These are phyloP conservation scores for Muntiacus muntjak DNA, from an alignment of 2,113 vertebrate species.

Conservation along the genomic window DNA sequence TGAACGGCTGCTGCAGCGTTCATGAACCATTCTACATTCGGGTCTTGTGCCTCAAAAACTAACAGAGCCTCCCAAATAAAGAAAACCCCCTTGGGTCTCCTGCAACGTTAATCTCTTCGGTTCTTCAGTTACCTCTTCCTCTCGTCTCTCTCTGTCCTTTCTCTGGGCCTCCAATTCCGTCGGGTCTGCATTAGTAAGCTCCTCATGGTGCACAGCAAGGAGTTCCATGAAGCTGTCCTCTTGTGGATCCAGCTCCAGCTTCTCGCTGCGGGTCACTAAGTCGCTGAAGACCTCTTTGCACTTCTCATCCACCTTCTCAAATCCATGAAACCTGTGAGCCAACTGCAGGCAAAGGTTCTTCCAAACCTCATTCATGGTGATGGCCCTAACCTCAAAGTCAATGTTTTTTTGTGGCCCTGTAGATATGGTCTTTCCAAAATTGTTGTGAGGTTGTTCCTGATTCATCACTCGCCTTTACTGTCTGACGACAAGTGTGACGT, in stretches of 20 bases:
- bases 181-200: not conserved
- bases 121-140: not conserved
- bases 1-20: rapidly evolving
- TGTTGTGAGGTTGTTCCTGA: not conserved
- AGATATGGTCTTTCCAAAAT: not conserved
- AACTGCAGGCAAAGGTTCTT: not conserved
- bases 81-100: not conserved
- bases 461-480: not conserved
- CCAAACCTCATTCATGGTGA: not conserved
- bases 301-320: not conserved
- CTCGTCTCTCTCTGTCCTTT: not conserved
- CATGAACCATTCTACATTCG: rapidly evolving
- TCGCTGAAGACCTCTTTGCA: not conserved
- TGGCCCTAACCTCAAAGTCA: not conserved
- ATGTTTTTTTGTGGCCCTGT: not conserved
- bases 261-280: not conserved
- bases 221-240: not conserved
- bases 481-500: rapidly evolving
- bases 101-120: not conserved
- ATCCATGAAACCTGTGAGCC: not conserved
- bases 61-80: not conserved
- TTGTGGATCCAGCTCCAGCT: not conserved
- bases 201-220: not conserved
- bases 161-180: not conserved
- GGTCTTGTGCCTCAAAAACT: not conserved